These are phyloP conservation scores for Habrosyne pyritoides DNA, from an alignment of 2,888 invertebrate species.

Conservation along the genomic window DNA sequence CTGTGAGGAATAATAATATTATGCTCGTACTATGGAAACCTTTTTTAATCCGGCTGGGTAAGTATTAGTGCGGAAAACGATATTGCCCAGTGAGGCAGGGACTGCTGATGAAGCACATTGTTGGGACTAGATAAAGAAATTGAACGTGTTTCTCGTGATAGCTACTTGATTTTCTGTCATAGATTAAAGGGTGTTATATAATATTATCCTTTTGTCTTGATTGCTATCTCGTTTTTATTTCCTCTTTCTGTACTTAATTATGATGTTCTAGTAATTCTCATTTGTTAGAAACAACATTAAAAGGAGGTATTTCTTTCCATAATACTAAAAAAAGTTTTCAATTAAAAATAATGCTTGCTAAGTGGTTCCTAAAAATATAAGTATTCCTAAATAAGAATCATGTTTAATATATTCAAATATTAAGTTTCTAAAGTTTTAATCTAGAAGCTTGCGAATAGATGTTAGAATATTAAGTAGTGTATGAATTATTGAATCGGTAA, in stretches of 20 bases:
- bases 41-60: conserved; percentile 65
- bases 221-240: too few species aligned
- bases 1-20: conserved; percentile 79
- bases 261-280: too few species aligned
- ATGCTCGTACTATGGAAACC: conserved; percentile 69
- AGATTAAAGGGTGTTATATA: too few species aligned
- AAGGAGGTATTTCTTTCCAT: too few species aligned
- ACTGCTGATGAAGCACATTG: not conserved
- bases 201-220: too few species aligned
- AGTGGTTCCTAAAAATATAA: too few species aligned
- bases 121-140: conserved; percentile 4
- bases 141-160: not conserved
- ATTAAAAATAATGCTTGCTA: too few species aligned
- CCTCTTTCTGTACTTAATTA: too few species aligned
- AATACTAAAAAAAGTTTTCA: too few species aligned
- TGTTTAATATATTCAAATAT: too few species aligned
- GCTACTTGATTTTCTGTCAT: not conserved
- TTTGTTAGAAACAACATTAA: too few species aligned
- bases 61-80: conserved; percentile 45
- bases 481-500: not conserved
- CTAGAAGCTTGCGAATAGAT: not conserved
- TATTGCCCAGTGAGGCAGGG: conserved; percentile 27
- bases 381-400: too few species aligned
- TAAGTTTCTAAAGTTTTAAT: not conserved
- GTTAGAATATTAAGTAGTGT: not conserved